Percentiles rank a stretch among this genome's conserved stretches.
phyloP scores from a whole-genome alignment of 2,113 vertebrate genomes.

The Alexandromys fortis region DNA sequence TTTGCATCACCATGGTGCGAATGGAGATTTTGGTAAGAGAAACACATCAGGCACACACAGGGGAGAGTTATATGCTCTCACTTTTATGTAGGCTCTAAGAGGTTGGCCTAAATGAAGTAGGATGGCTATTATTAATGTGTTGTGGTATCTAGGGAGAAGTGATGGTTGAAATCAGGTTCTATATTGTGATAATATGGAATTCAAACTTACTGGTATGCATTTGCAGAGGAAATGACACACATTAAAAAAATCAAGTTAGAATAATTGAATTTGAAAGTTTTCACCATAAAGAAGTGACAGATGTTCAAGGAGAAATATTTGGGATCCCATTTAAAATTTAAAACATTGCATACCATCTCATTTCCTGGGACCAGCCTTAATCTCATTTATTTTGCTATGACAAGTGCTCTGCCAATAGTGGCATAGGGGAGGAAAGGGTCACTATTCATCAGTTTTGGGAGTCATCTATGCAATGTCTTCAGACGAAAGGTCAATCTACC shows the following conservation, averaged over 20 bases:
- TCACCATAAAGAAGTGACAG: no score
- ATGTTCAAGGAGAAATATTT: neutral
- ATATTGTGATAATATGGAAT: neutral
- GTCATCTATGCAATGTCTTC: neutral
- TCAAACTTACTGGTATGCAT: no score
- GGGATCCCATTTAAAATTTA: neutral
- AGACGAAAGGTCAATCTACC: neutral
- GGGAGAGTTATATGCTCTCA: neutral
- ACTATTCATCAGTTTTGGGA: neutral
- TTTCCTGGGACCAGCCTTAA: rapidly evolving
- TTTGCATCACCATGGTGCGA: neutral
- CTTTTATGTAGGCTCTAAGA: neutral
- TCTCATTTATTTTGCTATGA: neutral
- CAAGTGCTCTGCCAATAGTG: neutral
- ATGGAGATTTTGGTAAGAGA: neutral
- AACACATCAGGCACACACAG: rapidly evolving
- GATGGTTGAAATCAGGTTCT: no score
- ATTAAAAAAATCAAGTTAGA: neutral
- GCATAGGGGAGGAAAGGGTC: neutral
- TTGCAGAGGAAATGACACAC: neutral
- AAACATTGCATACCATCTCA: rapidly evolving
- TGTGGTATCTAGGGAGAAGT: no score
- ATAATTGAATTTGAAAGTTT: neutral
- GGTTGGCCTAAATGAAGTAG: no score
- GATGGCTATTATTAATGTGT: no score